Evolutionary conservation across 2,113 vertebrate genomes (phyloP).

Genomic region (Prunella himalayana): DNA sequence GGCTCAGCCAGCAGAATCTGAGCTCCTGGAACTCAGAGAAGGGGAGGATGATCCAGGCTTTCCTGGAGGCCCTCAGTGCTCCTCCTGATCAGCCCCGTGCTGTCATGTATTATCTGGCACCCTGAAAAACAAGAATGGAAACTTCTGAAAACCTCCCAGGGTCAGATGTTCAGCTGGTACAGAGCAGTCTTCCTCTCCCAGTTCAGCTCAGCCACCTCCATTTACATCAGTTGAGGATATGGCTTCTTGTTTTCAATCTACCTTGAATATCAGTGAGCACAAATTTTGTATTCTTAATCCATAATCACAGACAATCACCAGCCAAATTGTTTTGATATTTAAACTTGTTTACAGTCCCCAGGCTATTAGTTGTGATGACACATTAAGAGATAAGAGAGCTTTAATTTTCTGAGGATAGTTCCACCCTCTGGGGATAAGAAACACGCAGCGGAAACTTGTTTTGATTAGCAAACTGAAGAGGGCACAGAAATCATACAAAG

Average conservation of each 20-base stretch:
- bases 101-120: background rate
- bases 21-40: background rate
- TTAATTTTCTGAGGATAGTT: slow-evolving; percentile 64
- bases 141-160: background rate
- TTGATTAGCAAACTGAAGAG: slow-evolving; percentile 46
- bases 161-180: background rate
- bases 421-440: slow-evolving; percentile 43
- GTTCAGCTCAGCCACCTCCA: background rate
- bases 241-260: background rate
- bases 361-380: slow-evolving; percentile 65
- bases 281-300: slow-evolving; percentile 51
- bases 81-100: background rate
- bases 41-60: background rate
- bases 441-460: background rate
- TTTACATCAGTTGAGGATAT: background rate
- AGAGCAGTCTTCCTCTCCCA: background rate
- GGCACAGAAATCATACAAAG: slow-evolving; percentile 11
- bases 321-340: slow-evolving; percentile 62
- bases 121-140: background rate
- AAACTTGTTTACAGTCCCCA: slow-evolving; percentile 63
- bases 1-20: background rate
- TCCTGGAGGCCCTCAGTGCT: accelerated
- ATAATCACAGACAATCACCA: slow-evolving; percentile 52
- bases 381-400: slow-evolving; percentile 62
- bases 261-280: background rate